phyloP scores from a whole-genome alignment of 2,888 invertebrate genomes.

The Tipula vernalis region DNA sequence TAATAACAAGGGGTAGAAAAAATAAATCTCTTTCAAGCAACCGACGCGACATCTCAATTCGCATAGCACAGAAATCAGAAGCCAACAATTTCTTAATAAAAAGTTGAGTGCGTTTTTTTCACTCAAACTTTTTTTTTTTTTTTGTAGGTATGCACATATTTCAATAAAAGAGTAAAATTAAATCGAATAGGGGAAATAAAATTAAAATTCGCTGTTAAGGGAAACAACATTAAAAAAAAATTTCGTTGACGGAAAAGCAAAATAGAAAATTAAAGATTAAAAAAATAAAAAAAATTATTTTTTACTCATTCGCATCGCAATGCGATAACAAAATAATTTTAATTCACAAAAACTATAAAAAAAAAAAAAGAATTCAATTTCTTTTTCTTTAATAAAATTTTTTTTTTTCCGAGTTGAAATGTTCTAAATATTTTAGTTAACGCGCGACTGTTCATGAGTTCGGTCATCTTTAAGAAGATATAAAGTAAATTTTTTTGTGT shows the following conservation, averaged over 20 bases:
- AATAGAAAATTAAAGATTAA: neutral
- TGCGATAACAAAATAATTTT: slow-evolving; percentile 4
- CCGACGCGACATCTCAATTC: neutral
- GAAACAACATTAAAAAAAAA: neutral
- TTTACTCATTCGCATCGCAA: neutral
- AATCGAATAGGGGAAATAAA: neutral
- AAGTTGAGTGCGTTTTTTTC: neutral
- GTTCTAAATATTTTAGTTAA: slow-evolving; percentile 5
- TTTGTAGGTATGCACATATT: neutral
- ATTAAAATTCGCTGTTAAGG: neutral
- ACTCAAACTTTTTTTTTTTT: neutral
- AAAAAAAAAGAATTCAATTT: neutral
- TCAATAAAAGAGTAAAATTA: neutral
- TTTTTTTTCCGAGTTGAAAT: neutral
- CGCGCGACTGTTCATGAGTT: slow-evolving; percentile 9
- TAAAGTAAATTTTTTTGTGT: neutral
- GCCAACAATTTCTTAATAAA: neutral
- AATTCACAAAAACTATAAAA: neutral
- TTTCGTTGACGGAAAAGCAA: neutral
- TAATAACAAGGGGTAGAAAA: too few species aligned
- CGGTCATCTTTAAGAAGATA: neutral
- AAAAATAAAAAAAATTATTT: neutral
- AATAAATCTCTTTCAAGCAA: neutral
- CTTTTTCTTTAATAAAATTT: neutral
- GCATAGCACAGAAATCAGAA: neutral